Evolutionary conservation across 2,797 vertebrate genomes (phyloP), one percentile per base, ranked within the genome.

Genomic region (Halcyon leucocephala): DNA sequence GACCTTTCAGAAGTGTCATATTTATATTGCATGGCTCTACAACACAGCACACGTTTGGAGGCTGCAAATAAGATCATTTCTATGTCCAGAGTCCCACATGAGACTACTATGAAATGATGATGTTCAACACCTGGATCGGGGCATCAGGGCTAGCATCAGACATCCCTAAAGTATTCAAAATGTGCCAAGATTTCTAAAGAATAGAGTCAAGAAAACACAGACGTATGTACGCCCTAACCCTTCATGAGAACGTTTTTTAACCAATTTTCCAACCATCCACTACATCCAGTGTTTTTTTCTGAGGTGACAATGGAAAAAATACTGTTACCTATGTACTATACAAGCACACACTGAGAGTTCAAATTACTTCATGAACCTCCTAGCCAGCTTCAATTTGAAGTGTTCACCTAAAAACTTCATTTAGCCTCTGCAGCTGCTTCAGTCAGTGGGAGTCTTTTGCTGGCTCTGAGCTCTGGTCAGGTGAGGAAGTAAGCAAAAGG

Each of bases 331-430:
- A 22, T 58, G 69, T 64, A 88, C 61, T 55, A 95, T 72, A 92
- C 71, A 82, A 14, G 2, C 41, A 97, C 92, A 90, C 71, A 89
- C 70, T 76, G 88, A 77, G 86, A 95, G 89, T 95, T 97, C 91
- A 96, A 96, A 97, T 96, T 94, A 83, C 91, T 92, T 94, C 83
- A 88, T 92, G 93, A 97, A 86, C 82, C 87, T 89, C 80, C 61
- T 76, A 90, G 84, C 33, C 55, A 93, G 81, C 65, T 94, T 97
- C 86, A 93, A 57, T 93, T 95, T 94, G 82, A 97, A 97, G 84
- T 49, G 79, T 89, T 96, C 89, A 93, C 79, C 91, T 91, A 90
- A 89, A 94, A 95, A 81, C 69, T 89, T 91, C 64, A 93, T 95
- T 96, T 92, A 94, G 61, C 72, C 37, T 85, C 61, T 4, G 2